Conservation (phyloP, 2,113 vertebrate species). For the Datnioides undecimradiatus region DNA sequence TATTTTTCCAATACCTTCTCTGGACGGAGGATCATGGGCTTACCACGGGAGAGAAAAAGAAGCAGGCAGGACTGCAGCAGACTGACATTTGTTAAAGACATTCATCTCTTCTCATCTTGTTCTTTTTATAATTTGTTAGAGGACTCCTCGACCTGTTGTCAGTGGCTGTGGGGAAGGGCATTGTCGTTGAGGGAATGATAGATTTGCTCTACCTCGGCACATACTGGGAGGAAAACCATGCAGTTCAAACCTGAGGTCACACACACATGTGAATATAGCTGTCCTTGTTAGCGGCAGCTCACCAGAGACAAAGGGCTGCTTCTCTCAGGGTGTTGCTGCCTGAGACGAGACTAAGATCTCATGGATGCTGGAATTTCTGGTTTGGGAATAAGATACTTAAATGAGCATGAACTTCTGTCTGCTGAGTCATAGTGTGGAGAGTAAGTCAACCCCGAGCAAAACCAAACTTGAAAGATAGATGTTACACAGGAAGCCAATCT, state of each 20-base stretch:
- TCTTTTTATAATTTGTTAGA: conserved; percentile 49
- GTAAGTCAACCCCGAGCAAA: not conserved
- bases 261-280: conserved; percentile 20
- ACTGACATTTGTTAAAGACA: conserved; percentile 63
- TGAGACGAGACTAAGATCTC: not conserved
- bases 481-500: not conserved
- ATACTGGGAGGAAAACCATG: conserved; percentile 37
- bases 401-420: not conserved
- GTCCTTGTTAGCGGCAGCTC: conserved; percentile 35
- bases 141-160: conserved; percentile 44
- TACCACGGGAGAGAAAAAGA: conserved; percentile 52
- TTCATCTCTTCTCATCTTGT: conserved; percentile 56
- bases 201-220: conserved; percentile 10
- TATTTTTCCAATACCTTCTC: conserved; percentile 77
- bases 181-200: conserved; percentile 37
- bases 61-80: conserved; percentile 16
- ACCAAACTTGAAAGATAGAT: conserved; percentile 10
- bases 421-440: conserved; percentile 12
- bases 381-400: conserved; percentile 9
- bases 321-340: conserved; percentile 10
- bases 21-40: conserved; percentile 70
- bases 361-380: conserved; percentile 12
- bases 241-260: conserved; percentile 49
- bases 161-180: conserved; percentile 47
- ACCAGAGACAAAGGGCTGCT: conserved; percentile 35